Base-by-base conservation (phyloP, 2,888 invertebrate species). In the Volucella zonaria region DNA sequence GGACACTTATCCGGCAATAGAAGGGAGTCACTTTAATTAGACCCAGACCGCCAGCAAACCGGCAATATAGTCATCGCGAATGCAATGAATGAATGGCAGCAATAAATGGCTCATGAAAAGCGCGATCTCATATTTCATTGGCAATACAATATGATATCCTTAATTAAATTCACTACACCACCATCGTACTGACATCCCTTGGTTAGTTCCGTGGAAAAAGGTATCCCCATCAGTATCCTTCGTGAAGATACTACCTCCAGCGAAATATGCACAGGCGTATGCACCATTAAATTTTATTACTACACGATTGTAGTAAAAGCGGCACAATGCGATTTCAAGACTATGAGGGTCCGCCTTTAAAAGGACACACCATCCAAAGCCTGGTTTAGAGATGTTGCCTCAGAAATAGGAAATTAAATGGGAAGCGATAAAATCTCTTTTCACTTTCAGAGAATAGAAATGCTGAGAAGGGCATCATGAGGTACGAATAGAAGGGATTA, bases 91-190 rank as follows among this genome's bases (percentile, higher is more conserved):
- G 58, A 4, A 58, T 49, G 31, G 43, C 56, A 73, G 4, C 78
- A 71, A 71, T 73, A 79, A 79, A 79, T 79, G 66, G 49, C 43
- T 66, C 78, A 58, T 73, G 78, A 71, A 71, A 79, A 71, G 58
- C 58, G 58, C 64, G 56, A 71, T 73, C 38, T 43, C 62, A 66
- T 79, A 58, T 58, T 71, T 71, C 64, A 71, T 70, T 62, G 31
- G 31, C 78, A 71, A 52, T 42, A 71, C 78, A 79, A 79, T 79
- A 73, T 71, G 64, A 79, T 71, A 71, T 79, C 64, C 66, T 66
- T 79, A 79, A 79, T 79, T 79, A 79, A 79, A 78, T 70, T 49
- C 77, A 61, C 70, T 70, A 18, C 62, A 62, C 4, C 38, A 52
- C 12, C 9, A 9, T n/a, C 56, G 12, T 52, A 12, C 52, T n/a